Base-by-base conservation (phyloP, 2,113 vertebrate species). In the Leiothrix lutea region DNA sequence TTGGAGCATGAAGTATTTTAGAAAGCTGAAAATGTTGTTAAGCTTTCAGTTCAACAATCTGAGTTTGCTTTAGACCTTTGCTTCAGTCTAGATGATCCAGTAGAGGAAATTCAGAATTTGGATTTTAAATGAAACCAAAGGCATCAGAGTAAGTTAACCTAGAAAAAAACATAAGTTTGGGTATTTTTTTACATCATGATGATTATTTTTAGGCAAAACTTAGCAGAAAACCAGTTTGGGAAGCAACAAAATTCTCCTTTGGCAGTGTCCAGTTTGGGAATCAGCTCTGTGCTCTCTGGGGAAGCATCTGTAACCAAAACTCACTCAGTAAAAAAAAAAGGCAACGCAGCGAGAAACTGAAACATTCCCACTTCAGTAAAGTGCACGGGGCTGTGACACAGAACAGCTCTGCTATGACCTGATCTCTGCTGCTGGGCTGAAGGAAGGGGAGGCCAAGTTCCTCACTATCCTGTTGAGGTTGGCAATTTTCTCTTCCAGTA, bases 401-500 rank as follows among this genome's bases (percentile, higher is more conserved):
- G 40, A 54, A n/a, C 74, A 90, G 96, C 95, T 94, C 54, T 48
- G 90, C 95, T 98, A 98, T 1, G 97, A 98, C 79, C 98, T 97
- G 56, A 98, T 48, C 87, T 97, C 97, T 6, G 98, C 44, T 33
- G 95, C 96, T 7, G 98, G 89, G 33, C 93, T 87, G 51, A 98
- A 74, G 0, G 98, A 95, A 0, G 98, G 97, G 2, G 99, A 98
- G 33, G 98, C 98, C 67, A 99, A 95, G 70, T 98, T 99, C 79
- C 97, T 98, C 57, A 99, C 98, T 6, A 99, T 99, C n/a, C 98
- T 98, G 91, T 98, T 99, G 38, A 99, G 99, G 95, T 98, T 99
- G 80, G 98, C 98, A 88, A 99, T 99, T 95, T 99, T 99, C 95
- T 99, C 99, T 33, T 99, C 99, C 61, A 99, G 97, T 16, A 99